Evolutionary conservation across 2,888 invertebrate genomes (phyloP), one percentile per base, ranked within the genome.

Genomic region (Ashinkailepas kermadecensis): DNA sequence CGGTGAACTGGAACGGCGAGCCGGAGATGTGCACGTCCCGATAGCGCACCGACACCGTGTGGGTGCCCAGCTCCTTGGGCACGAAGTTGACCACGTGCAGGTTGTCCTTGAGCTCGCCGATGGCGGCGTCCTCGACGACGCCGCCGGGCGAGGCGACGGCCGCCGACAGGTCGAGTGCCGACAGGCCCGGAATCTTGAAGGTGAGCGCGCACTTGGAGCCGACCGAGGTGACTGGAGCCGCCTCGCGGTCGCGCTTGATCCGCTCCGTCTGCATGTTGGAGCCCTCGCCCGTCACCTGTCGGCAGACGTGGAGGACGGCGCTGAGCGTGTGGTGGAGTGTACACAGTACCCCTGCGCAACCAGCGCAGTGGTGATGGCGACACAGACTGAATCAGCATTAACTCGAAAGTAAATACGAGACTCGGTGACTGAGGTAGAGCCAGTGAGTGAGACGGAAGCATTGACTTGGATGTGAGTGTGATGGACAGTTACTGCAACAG

Each of bases 1-100:
- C 99, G 25, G 99, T 99, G 90, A 99, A 99, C 89, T 97, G 97
- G 94, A 99, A 99, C 83, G 99, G 99, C 81, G 97, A 97, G 86
- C 98, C 95, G 85, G 97, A 97, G 87, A 99, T 98, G 89, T 99
- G 97, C 88, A 97, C 95, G 85, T 96, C 97, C 91, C 96, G 94
- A 91, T 97, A 97, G 87, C 95, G 95, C 83, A 99, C 97, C 18
- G 96, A 97, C 96, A 99, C 97, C 0, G 97, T 97, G 89, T 99
- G 99, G 3, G 98, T 93, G 1, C 99, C 99, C 86, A 97, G 90
- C 88, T 98, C 96, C 88, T 97, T 96, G 81, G 97, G 96, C 9
- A 95, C 93, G 87, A 97, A 97, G 87, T 95, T 94, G 59, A 97
- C 96, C n/a, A 94, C 94, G 88, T 95, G 96, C 0, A 95, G 90